Evolutionary conservation across 1,140 invertebrate genomes (phyloP).

Genomic region (Catajapyx aquilonaris): DNA sequence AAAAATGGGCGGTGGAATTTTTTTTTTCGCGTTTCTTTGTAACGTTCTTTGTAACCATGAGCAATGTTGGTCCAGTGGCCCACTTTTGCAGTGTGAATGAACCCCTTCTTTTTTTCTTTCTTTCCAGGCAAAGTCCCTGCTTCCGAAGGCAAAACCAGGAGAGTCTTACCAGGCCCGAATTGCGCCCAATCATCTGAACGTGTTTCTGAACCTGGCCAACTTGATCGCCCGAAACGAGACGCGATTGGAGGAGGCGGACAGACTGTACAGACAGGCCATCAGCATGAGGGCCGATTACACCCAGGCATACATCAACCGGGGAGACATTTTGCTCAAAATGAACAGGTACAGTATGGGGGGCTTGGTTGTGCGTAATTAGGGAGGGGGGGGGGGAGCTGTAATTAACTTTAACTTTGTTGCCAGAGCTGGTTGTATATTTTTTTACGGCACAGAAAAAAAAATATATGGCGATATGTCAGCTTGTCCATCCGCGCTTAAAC

Average conservation of each 20-base stretch:
- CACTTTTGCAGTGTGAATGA: background rate
- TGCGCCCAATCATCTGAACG: conserved; percentile 87
- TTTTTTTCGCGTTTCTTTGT: no score
- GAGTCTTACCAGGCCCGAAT: conserved; percentile 88
- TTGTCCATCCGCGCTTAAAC: no score
- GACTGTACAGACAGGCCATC: conserved; percentile 81
- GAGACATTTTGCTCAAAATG: conserved; percentile 86
- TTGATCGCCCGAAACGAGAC: conserved; percentile 83
- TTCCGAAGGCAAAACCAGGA: conserved; percentile 76
- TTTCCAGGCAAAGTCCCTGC: conserved; percentile 53
- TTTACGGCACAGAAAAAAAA: no score
- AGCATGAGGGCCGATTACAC: conserved; percentile 95
- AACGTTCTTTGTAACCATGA: no score
- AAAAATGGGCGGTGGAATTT: no score
- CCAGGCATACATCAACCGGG: conserved; percentile 90
- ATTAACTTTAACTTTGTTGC: no score
- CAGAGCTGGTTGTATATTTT: no score
- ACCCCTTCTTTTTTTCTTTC: conserved; percentile 2
- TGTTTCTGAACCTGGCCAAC: conserved; percentile 87
- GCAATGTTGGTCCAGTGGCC: background rate
- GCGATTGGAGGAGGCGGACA: conserved; percentile 77
- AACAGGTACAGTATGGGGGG: conserved; percentile 40
- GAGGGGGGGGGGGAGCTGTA: no score
- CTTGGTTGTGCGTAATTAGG: no score
- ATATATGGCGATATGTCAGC: no score